Evolutionary conservation across 2,113 vertebrate species (phyloP).

Genomic region (Callithrix jacchus): DNA sequence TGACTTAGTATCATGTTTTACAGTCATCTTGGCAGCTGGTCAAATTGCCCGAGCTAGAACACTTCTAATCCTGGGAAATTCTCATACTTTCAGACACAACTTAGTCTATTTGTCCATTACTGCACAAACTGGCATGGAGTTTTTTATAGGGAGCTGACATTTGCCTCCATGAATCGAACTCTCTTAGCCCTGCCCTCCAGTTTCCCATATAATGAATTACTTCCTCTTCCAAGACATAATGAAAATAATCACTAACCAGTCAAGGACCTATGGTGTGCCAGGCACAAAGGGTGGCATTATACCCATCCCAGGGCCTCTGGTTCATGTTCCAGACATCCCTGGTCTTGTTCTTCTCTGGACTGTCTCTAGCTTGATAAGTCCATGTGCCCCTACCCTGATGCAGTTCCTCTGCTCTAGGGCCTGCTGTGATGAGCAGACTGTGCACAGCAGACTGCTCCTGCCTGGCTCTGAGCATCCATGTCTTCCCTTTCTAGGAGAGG

Average conservation of each 20-base stretch:
- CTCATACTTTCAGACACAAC: neutral
- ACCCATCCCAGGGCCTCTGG: fast-evolving
- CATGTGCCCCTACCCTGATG: fast-evolving
- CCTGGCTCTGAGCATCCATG: too few relatives aligned
- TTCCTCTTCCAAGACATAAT: neutral
- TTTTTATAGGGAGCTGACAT: neutral
- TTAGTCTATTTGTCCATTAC: neutral
- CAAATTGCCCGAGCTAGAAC: neutral
- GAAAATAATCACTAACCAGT: neutral
- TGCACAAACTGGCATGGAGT: neutral
- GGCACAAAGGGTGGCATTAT: neutral
- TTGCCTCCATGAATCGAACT: neutral
- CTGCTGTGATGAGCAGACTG: neutral
- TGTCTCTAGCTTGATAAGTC: neutral
- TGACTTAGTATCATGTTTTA: neutral
- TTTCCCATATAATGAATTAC: neutral
- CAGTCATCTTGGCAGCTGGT: neutral
- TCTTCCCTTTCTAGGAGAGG: neutral
- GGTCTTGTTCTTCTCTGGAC: neutral
- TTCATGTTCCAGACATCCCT: neutral
- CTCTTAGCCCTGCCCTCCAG: neutral
- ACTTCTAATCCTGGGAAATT: neutral
- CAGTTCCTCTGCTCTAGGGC: neutral
- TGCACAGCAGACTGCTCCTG: neutral
- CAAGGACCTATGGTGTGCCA: neutral